Evolutionary conservation across 1,140 invertebrate genomes (phyloP).

Genomic region (Drosophila takahashii): DNA sequence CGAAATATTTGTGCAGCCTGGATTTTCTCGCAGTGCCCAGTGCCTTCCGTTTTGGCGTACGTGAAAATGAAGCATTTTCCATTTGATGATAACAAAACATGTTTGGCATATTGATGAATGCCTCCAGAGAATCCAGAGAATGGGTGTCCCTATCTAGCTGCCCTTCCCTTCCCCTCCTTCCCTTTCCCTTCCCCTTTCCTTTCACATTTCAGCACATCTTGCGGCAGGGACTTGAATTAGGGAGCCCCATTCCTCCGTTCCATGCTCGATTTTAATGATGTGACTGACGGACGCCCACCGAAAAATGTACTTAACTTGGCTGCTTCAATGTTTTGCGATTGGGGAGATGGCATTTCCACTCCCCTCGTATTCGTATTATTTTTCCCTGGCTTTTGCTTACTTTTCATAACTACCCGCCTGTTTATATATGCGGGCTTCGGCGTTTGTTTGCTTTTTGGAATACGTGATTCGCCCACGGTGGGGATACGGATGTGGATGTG

Average conservation of each 20-base stretch:
- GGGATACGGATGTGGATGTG: background rate
- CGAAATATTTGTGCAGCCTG: no score
- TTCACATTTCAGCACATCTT: slow-evolving; percentile 49
- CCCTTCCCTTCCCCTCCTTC: no score
- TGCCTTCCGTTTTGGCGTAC: slow-evolving; percentile 52
- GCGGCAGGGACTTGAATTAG: slow-evolving; percentile 79
- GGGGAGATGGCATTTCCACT: background rate
- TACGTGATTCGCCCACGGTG: slow-evolving; percentile 65
- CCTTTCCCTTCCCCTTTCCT: no score
- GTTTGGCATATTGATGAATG: slow-evolving; percentile 82
- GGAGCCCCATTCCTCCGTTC: slow-evolving; percentile 15
- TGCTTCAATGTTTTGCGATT: slow-evolving; percentile 4
- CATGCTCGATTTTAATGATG: slow-evolving; percentile 77
- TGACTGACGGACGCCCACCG: slow-evolving; percentile 67
- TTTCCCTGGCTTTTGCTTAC: slow-evolving; percentile 33
- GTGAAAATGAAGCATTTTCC: slow-evolving; percentile 81
- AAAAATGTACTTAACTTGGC: slow-evolving; percentile 34
- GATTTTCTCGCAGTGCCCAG: background rate
- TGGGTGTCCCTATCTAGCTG: slow-evolving; percentile 54
- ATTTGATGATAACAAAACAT: slow-evolving; percentile 82
- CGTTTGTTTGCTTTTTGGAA: slow-evolving; percentile 80
- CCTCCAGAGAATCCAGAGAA: slow-evolving; percentile 73
- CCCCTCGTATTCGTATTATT: background rate
- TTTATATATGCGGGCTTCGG: slow-evolving; percentile 72
- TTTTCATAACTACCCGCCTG: slow-evolving; percentile 48